A percentile compares a stretch with the other conserved stretches of the same genome.
phyloP scores from a whole-genome alignment of 2,113 vertebrate genomes.

The Burhinus oedicnemus region DNA sequence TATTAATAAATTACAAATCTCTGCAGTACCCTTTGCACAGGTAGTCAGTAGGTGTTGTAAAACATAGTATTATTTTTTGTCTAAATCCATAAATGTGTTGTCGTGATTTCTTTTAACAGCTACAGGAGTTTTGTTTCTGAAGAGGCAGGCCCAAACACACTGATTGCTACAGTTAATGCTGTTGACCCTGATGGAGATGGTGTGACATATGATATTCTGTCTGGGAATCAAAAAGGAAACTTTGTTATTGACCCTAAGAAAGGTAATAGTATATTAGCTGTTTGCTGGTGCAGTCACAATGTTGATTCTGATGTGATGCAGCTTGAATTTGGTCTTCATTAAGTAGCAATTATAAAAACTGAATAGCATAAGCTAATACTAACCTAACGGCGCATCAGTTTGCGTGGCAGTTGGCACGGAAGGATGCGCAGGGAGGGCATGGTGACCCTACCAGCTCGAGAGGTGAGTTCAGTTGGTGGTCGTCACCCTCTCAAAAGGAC shows the following conservation, averaged over 20 bases:
- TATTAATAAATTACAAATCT: background rate
- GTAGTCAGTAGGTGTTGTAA: background rate
- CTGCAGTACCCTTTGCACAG: background rate
- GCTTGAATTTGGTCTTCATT: background rate
- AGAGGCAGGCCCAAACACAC: conserved; percentile 87
- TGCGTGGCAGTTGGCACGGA: background rate
- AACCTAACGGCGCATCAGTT: background rate
- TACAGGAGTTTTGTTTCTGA: conserved; percentile 91
- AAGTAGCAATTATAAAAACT: background rate
- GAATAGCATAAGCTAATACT: background rate
- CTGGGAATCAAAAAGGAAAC: conserved; percentile 85
- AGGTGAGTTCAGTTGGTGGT: background rate
- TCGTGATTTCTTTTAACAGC: conserved; percentile 65
- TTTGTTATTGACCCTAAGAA: conserved; percentile 89
- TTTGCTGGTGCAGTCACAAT: background rate
- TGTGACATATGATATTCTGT: conserved; percentile 82
- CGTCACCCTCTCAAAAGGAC: background rate
- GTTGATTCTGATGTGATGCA: background rate
- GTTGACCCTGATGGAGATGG: conserved; percentile 89
- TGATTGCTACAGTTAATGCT: conserved; percentile 86
- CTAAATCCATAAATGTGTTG: background rate
- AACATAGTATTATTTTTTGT: background rate
- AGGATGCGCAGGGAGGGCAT: background rate
- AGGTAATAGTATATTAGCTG: conserved; percentile 70
- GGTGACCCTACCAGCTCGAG: background rate